A percentile compares a stretch with the other conserved stretches of the same genome.
Conservation (phyloP, 2,888 invertebrate genomes). For the Crepidodera aurea region DNA sequence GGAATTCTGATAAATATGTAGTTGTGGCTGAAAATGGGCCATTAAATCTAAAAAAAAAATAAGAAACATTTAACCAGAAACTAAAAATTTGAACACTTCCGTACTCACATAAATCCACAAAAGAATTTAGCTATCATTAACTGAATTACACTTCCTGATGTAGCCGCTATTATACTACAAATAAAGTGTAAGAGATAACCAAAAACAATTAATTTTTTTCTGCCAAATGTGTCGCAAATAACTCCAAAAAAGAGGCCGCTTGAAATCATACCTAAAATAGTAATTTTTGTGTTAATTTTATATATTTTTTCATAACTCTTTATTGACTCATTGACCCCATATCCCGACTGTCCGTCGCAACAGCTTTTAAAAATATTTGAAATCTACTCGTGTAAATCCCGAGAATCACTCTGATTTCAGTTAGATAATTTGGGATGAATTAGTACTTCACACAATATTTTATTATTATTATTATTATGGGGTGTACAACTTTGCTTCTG, state of each 20-base stretch:
- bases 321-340: too few relatives aligned
- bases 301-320: too few relatives aligned
- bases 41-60: slow-evolving; percentile 40
- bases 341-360: too few relatives aligned
- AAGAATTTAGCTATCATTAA: slow-evolving; percentile 69
- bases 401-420: too few relatives aligned
- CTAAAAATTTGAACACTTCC: too few relatives aligned
- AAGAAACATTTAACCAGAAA: too few relatives aligned
- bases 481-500: too few relatives aligned
- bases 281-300: background rate
- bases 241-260: slow-evolving; percentile 77
- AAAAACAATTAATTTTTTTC: slow-evolving; percentile 70
- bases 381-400: too few relatives aligned
- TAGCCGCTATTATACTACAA: slow-evolving; percentile 68
- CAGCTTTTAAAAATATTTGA: too few relatives aligned
- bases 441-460: too few relatives aligned
- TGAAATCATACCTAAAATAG: slow-evolving; percentile 72
- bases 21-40: slow-evolving; percentile 63
- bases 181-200: slow-evolving; percentile 70
- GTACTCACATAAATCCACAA: slow-evolving; percentile 66
- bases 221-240: slow-evolving; percentile 71
- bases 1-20: slow-evolving; percentile 76
- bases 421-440: too few relatives aligned
- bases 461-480: too few relatives aligned
- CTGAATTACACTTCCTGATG: slow-evolving; percentile 71